A percentile compares a stretch with the other conserved stretches of the same genome.
Evolutionary conservation across 2,113 vertebrate genomes (phyloP).

Genomic region (Ctenomys sociabilis): DNA sequence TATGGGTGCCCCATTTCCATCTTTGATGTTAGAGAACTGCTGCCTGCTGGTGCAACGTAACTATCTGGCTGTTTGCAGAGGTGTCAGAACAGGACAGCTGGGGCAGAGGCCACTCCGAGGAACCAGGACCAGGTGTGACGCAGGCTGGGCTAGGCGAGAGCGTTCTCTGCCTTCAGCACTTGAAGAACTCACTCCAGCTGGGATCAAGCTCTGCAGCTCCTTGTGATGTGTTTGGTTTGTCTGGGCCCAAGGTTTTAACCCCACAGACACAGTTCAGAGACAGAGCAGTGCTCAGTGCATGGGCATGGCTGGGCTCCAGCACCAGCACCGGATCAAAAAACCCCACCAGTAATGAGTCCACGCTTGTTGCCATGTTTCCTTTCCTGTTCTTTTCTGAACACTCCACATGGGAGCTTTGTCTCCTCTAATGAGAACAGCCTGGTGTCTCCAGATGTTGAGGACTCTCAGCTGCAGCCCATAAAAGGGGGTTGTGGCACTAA

Average conservation of each 20-base stretch:
- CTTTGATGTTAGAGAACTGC: not conserved
- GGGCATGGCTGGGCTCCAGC: not conserved
- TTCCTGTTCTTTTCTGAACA: not conserved
- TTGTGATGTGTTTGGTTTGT: not conserved
- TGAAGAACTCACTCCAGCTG: not conserved
- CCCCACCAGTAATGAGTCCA: not conserved
- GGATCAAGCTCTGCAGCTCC: not conserved
- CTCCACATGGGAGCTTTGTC: not conserved
- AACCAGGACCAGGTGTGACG: not conserved
- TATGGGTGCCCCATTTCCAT: not conserved
- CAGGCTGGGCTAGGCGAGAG: not conserved
- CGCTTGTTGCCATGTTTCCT: not conserved
- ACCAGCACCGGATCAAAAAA: not conserved
- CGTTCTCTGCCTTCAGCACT: not conserved
- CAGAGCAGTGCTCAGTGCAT: not conserved
- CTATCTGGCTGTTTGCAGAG: not conserved
- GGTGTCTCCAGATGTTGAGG: not conserved
- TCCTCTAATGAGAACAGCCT: not conserved
- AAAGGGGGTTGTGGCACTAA: not conserved
- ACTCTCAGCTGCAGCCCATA: not conserved
- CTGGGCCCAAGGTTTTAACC: not conserved
- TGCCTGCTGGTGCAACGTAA: not conserved
- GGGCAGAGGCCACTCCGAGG: not conserved
- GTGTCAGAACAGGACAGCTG: not conserved
- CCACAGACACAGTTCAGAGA: not conserved